Conservation (phyloP, 2,113 vertebrate genomes). For the Gyps fulvus region DNA sequence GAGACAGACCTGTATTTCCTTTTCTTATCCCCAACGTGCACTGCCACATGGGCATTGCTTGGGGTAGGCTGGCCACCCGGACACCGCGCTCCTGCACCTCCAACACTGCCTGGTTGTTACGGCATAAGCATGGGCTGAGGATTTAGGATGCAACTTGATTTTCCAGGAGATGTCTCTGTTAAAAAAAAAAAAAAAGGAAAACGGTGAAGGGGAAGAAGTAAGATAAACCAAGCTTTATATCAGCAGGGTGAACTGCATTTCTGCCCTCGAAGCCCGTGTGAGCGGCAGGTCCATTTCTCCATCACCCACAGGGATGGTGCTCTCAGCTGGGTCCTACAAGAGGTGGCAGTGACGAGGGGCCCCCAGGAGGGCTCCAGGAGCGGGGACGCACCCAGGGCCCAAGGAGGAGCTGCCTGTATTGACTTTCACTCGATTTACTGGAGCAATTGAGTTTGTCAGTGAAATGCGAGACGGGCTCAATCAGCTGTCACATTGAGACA, state of each 20-base stretch:
- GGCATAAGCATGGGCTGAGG: fast-evolving
- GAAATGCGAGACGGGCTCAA: conserved; percentile 84
- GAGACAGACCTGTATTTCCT: background rate
- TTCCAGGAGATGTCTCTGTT: background rate
- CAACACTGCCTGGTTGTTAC: fast-evolving
- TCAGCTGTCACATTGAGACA: conserved; percentile 85
- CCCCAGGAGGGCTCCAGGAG: background rate
- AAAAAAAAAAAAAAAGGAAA: fast-evolving
- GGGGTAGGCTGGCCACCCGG: background rate
- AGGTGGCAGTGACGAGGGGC: background rate
- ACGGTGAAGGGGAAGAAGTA: background rate
- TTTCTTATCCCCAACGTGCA: background rate
- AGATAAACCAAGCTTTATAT: background rate
- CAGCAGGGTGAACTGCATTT: background rate
- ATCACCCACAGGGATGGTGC: background rate
- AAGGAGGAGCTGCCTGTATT: conserved; percentile 70
- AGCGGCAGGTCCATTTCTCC: background rate
- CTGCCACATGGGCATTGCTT: background rate
- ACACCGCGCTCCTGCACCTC: background rate
- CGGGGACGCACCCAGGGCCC: background rate
- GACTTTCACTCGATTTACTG: conserved; percentile 89
- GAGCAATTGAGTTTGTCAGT: conserved; percentile 88
- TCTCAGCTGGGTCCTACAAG: background rate
- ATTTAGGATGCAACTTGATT: background rate
- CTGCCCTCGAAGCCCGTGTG: background rate